Evolutionary conservation across 2,888 invertebrate genomes (phyloP).

Genomic region (Sicus ferrugineus): DNA sequence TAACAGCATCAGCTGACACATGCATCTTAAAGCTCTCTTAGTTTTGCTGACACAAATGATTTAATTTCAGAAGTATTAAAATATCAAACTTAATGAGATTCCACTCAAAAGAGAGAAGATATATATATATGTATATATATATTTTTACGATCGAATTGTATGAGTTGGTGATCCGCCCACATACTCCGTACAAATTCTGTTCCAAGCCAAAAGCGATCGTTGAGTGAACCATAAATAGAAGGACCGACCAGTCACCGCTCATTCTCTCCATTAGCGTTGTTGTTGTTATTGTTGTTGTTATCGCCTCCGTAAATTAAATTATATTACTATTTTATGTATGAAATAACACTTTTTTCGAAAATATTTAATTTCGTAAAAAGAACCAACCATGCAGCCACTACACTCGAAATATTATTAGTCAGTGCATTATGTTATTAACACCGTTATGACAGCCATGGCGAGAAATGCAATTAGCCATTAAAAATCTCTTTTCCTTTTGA

Average conservation of each 20-base stretch:
- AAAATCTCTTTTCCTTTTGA: not conserved
- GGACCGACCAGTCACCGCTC: not conserved
- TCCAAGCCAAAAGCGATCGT: no score
- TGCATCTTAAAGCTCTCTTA: no score
- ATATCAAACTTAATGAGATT: not conserved
- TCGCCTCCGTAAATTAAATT: not conserved
- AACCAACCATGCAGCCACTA: no score
- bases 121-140: no score
- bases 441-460: not conserved
- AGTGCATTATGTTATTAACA: not conserved
- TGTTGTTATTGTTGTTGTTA: not conserved
- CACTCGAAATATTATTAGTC: not conserved
- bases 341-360: not conserved
- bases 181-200: not conserved
- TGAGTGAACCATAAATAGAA: not conserved
- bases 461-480: not conserved
- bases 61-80: not conserved
- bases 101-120: not conserved
- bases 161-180: not conserved
- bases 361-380: not conserved
- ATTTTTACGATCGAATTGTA: not conserved
- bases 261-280: not conserved
- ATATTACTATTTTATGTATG: not conserved
- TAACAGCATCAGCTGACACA: no score
- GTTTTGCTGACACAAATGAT: no score